phyloP scores from a whole-genome alignment of 2,113 vertebrate species.

The Alexandromys fortis region DNA sequence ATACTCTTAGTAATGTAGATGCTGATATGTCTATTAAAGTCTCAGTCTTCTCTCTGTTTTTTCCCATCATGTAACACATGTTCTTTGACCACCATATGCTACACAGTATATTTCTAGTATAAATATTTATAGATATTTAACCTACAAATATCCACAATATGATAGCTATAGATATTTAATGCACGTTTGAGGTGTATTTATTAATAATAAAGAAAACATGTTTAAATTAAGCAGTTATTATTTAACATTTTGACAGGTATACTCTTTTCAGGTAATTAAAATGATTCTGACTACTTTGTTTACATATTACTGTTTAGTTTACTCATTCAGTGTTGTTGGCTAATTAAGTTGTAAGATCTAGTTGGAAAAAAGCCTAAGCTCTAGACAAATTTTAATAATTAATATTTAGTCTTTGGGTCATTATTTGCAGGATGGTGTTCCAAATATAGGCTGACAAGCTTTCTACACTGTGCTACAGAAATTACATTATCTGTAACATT shows the following conservation, averaged over 20 bases:
- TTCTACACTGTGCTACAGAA: neutral
- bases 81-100: neutral
- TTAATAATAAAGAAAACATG: neutral
- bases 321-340: neutral
- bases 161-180: neutral
- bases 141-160: neutral
- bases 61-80: neutral
- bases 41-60: neutral
- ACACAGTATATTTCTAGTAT: neutral
- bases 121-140: neutral
- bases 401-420: neutral
- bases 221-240: neutral
- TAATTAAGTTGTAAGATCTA: neutral
- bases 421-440: neutral
- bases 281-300: neutral
- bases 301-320: neutral
- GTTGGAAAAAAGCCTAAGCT: neutral
- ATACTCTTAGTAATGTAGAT: neutral
- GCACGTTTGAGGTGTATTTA: neutral
- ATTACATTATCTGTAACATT: neutral
- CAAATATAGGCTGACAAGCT: neutral
- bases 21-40: neutral
- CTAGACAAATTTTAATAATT: neutral
- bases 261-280: neutral
- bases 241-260: neutral